These are phyloP conservation scores for Epinotia bilunana DNA, from an alignment of 2,888 invertebrate species.

Conservation along the genomic window DNA sequence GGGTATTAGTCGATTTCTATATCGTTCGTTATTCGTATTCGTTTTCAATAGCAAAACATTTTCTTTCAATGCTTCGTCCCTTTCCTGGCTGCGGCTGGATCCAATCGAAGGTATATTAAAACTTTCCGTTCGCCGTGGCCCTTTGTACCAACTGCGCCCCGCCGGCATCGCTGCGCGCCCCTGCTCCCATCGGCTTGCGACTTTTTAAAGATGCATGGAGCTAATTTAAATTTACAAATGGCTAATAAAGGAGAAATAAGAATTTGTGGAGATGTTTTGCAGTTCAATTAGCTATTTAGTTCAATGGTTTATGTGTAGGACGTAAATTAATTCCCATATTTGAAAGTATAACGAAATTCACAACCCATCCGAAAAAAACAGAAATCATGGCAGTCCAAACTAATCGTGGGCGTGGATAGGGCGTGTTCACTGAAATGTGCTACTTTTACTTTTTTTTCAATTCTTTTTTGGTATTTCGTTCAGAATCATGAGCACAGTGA, in stretches of 20 bases:
- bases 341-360: neutral
- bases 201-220: conserved; percentile 63
- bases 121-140: conserved; percentile 74
- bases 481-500: too few relatives aligned
- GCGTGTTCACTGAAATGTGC: too few relatives aligned
- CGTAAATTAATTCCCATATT: neutral
- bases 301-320: neutral
- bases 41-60: conserved; percentile 71
- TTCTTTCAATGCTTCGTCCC: conserved; percentile 65
- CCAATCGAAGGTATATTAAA: conserved; percentile 83
- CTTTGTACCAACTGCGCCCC: conserved; percentile 67
- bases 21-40: conserved; percentile 72
- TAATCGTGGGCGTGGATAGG: neutral
- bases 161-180: conserved; percentile 55
- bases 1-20: conserved; percentile 66
- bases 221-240: conserved; percentile 61
- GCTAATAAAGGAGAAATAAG: conserved; percentile 22
- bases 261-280: conserved; percentile 5
- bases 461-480: too few relatives aligned
- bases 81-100: conserved; percentile 73
- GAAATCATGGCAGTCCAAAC: neutral
- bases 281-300: conserved; percentile 11
- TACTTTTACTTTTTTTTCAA: too few relatives aligned
- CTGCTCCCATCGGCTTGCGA: conserved; percentile 59
- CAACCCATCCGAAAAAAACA: neutral